Base-by-base conservation (phyloP, 92 coral and sea anemone species). In the Galaxea fascicularis region DNA sequence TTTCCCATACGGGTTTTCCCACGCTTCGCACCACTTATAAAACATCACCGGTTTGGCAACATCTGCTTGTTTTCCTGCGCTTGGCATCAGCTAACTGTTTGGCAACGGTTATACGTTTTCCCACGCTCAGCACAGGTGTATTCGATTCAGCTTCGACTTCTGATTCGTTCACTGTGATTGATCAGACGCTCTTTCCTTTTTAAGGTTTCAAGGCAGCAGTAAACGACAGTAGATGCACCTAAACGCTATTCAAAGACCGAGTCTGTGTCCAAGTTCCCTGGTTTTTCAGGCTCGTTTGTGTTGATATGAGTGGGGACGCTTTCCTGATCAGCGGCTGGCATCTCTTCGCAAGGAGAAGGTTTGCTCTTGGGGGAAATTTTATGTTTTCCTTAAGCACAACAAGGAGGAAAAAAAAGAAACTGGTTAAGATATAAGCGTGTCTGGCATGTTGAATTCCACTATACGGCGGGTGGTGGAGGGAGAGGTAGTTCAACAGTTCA, bases 201-300 rank as follows among this genome's bases (percentile, higher is more conserved):
- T 6, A 3, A 18, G 25, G 21, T 59, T 7, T 21, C 12, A 59
- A 1, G 21, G 21, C 24, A 59, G 56, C 11, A 11, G 17, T 2
- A 49, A 11, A 16, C 11, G 17, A 17, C 21, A 20, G 0, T 12
- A 6, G 5, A 25, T 18, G n/a, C 14, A 1, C 12, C 8, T 7
- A 3, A 47, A 28, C 57, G 27, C 66, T 52, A 79, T 29, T 79
- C 84, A 35, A 79, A 79, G 51, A 71, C 75, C 4, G 84, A 79
- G 64, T 79, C 84, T 31, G 73, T 67, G 20, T 79, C 65, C 52
- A 66, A 49, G 10, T 79, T 58, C 39, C 65, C 26, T 51, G 52
- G 60, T 26, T 49, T n/a, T 14, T 79, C 84, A 1, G 18, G 84
- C 75, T 65, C 74, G 75, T 49, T 52, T 56, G 39, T 67, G 14